Evolutionary conservation across 2,113 vertebrate species (phyloP), one percentile per base, ranked within the genome.

Genomic region (Clinocottus analis): DNA sequence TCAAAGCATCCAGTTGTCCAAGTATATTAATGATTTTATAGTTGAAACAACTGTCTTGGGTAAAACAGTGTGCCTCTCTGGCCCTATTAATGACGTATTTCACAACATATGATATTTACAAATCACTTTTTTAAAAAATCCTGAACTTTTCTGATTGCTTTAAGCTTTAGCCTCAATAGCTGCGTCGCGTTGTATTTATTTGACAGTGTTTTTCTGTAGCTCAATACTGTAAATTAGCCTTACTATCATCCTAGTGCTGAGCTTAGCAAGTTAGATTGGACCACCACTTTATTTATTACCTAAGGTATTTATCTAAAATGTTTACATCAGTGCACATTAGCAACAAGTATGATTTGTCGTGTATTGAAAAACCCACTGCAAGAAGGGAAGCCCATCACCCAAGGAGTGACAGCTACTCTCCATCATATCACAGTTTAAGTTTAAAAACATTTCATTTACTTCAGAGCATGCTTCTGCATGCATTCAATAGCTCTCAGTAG

Each of bases 261-360:
- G 73, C 17, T 84, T 69, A 78, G 76, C 53, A 45, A 70, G 62
- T 31, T 66, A 39, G 60, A 70, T 70, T 68, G 58, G 62, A 56
- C 29, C 47, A 9, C 41, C 3, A 16, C 66, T 63, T 70, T 81
- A 87, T 88, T 85, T 80, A 86, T 83, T 45, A 75, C 75, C 61
- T 53, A 27, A 69, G 64, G 41, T 77, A 72, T 77, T 76, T 82
- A 88, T 85, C 80, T 86, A 71, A 84, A 85, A 79, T 81, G 84
- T 84, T 79, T 76, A 74, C 77, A 85, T 77, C 13, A n/a, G 67
- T 59, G 71, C 69, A 77, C 77, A 74, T 87, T 47, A 81, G 74
- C 47, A 66, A 72, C 78, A 83, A 67, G 63, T 79, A 65, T 72
- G 55, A 82, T 74, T 63, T 63, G 58, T 33, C 66, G 70, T 29